Evolutionary conservation across 1,140 invertebrate species (phyloP), one percentile per base, ranked within the genome.

Genomic region (Apis laboriosa): DNA sequence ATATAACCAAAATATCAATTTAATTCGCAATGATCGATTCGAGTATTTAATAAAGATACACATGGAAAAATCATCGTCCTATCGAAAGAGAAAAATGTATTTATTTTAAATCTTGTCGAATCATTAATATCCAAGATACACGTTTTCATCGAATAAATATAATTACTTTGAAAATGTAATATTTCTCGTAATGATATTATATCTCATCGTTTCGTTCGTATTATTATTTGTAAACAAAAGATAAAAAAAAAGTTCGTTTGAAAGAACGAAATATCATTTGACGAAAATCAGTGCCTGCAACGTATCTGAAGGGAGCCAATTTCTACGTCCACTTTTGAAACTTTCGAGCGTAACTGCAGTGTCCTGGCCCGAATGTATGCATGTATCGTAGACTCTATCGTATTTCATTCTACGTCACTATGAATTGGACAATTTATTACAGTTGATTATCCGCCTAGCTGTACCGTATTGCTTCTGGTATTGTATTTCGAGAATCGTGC

Each of bases 321-420:
- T 4, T 92, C 89, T 86, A 88, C 91, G 88, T 92, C 90, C 92
- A 93, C 89, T 93, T 93, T 93, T 91, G 91, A 93, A 93, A 93
- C 92, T 93, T 93, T 92, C 87, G 88, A 71, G 63, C 86, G 86
- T 91, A 91, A 92, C 88, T 87, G 87, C 82, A 79, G 74, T 68
- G 72, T 64, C 84, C 86, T 89, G 89, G 89, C 88, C 92, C 90
- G 91, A 92, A 89, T 90, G 85, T 87, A 90, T 74, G 82, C 83
- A 7, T 28, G 8, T 51, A 34, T 63, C 51, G 60, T 82, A 75
- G 71, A 64, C 73, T 76, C 55, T 53, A 60, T 34, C 73, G 80
- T 63, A 64, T 55, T 28, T 71, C 60, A 56, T 61, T 28, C 74
- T 43, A 51, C 77, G 66, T 64, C 68, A 77, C 70, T 75, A 56